Evolutionary conservation across 2,797 vertebrate genomes (phyloP).

Genomic region (Manis crassicaudata): DNA sequence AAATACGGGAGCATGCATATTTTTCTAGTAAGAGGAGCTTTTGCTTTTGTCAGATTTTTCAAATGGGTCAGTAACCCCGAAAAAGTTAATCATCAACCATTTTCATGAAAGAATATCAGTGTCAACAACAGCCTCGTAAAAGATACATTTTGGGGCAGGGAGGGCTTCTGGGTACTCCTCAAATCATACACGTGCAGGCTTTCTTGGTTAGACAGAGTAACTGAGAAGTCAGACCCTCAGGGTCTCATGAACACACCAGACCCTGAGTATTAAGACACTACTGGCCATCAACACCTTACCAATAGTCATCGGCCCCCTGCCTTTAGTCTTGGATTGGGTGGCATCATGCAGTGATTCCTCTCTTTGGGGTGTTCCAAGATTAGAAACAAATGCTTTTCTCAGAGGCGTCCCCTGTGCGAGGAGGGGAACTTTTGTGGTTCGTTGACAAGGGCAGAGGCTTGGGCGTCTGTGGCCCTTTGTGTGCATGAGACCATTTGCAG

Average conservation of each 20-base stretch:
- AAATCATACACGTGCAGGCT: neutral
- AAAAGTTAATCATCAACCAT: constrained; percentile 32
- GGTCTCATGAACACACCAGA: neutral
- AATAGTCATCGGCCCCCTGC: neutral
- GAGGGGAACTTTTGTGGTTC: neutral
- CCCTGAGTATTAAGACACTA: neutral
- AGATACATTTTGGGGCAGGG: neutral
- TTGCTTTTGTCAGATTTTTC: constrained; percentile 47
- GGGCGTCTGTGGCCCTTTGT: neutral
- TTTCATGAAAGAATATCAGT: constrained; percentile 51
- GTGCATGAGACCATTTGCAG: constrained; percentile 2
- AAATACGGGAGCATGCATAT: neutral
- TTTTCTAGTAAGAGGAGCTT: constrained; percentile 34
- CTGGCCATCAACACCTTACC: neutral
- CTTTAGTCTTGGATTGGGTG: neutral
- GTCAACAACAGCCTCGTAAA: neutral
- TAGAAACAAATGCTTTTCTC: constrained; percentile 1
- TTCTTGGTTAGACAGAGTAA: neutral
- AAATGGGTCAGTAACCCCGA: neutral
- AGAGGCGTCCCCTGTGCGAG: neutral
- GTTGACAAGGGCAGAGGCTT: neutral
- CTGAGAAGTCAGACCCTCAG: neutral
- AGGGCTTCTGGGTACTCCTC: neutral
- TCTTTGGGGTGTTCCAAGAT: neutral
- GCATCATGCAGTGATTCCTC: neutral